Conservation (phyloP, 64 coral and sea anemone species). For the Montipora sp. region DNA sequence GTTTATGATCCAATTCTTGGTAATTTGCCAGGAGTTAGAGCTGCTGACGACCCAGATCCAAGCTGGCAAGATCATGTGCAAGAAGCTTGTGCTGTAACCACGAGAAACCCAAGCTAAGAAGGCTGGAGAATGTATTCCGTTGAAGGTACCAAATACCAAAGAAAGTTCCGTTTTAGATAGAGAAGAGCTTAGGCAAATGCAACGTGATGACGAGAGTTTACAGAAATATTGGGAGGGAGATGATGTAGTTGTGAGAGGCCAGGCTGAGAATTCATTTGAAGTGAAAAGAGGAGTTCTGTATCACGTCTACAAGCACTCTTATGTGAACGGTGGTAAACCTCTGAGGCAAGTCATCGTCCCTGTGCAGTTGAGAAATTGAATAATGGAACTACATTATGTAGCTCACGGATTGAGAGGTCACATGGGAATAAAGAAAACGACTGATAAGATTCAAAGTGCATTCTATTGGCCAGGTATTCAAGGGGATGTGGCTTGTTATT, state of each 20-base stretch:
- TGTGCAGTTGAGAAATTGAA: slow-evolving; percentile 9
- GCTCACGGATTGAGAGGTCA: slow-evolving; percentile 66
- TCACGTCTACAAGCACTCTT: neutral
- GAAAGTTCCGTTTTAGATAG: neutral
- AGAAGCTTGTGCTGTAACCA: neutral
- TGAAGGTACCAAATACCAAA: too few species aligned
- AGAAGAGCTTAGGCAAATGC: neutral
- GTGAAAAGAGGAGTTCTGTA: neutral
- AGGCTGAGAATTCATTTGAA: neutral
- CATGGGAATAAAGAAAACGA: slow-evolving; percentile 15
- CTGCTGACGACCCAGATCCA: slow-evolving; percentile 36
- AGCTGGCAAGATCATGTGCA: slow-evolving; percentile 17
- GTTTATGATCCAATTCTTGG: neutral
- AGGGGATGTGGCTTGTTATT: slow-evolving; percentile 53
- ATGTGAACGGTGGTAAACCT: slow-evolving; percentile 1
- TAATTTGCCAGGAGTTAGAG: slow-evolving; percentile 12
- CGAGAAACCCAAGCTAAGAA: too few species aligned
- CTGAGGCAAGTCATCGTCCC: slow-evolving; percentile 69
- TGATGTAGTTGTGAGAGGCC: neutral
- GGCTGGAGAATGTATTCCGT: too few species aligned
- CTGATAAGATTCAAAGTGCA: slow-evolving; percentile 45
- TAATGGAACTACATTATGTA: slow-evolving; percentile 62
- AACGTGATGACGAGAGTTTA: slow-evolving; percentile 16
- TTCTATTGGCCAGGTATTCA: slow-evolving; percentile 80
- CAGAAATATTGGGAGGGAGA: neutral